These are phyloP conservation scores for Drosophila histrio DNA, from an alignment of 2,888 invertebrate species.

Conservation along the genomic window DNA sequence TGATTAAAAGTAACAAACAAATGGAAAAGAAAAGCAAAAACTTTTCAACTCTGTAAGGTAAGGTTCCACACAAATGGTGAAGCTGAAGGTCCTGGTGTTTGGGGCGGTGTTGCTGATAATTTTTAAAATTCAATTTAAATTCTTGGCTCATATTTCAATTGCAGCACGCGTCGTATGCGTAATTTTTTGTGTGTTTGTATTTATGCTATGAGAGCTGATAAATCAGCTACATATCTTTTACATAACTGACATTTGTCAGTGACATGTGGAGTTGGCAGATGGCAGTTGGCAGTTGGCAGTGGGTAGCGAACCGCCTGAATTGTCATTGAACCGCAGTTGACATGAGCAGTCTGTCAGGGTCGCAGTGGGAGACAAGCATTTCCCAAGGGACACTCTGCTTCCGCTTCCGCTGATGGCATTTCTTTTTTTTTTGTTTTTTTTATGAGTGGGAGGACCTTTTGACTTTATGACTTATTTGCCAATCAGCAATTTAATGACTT, in stretches of 20 bases:
- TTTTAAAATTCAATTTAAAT: slow-evolving; percentile 67
- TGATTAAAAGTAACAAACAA: slow-evolving; percentile 67
- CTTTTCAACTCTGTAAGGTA: slow-evolving; percentile 20
- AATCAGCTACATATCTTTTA: slow-evolving; percentile 68
- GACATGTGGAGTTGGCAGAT: slow-evolving; percentile 44
- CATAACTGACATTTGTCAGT: slow-evolving; percentile 73
- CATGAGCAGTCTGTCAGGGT: slow-evolving; percentile 36
- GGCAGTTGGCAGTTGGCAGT: neutral
- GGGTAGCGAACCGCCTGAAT: slow-evolving; percentile 34
- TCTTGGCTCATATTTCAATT: slow-evolving; percentile 66
- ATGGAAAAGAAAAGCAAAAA: slow-evolving; percentile 20
- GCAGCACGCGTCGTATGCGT: slow-evolving; percentile 39
- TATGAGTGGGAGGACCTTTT: neutral
- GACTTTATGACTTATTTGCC: slow-evolving; percentile 57
- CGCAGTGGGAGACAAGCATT: slow-evolving; percentile 1
- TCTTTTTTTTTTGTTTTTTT: neutral
- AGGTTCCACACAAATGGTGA: neutral
- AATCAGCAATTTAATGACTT: slow-evolving; percentile 56
- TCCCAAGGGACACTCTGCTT: slow-evolving; percentile 40
- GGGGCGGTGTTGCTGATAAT: slow-evolving; percentile 42
- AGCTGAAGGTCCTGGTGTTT: neutral
- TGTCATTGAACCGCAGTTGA: slow-evolving; percentile 64
- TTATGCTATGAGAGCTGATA: slow-evolving; percentile 43
- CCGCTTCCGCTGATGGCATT: slow-evolving; percentile 24
- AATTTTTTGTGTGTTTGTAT: slow-evolving; percentile 34